Evolutionary conservation across 2,113 vertebrate species (phyloP).

Genomic region (Picathartes gymnocephalus): DNA sequence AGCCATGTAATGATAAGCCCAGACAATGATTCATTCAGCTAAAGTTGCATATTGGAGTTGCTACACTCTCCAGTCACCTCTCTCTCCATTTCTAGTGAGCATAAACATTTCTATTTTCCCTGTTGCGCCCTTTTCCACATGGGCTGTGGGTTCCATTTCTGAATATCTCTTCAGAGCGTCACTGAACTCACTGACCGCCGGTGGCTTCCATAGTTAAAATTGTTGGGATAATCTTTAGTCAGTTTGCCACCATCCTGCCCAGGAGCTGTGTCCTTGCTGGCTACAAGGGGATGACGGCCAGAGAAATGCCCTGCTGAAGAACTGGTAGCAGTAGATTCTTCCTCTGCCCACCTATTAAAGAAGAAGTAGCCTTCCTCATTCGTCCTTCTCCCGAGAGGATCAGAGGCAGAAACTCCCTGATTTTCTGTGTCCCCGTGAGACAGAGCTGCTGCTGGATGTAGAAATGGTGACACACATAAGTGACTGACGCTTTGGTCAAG

Average conservation of each 20-base stretch:
- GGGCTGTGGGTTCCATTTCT: neutral
- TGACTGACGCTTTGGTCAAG: neutral
- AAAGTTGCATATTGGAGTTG: neutral
- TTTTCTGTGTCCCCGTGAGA: neutral
- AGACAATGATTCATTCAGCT: neutral
- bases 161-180: conserved; percentile 60
- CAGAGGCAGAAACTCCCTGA: neutral
- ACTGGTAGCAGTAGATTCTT: neutral
- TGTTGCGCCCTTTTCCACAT: neutral
- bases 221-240: neutral
- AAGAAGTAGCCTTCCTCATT: neutral
- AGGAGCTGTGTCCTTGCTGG: neutral
- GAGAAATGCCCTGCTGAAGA: neutral
- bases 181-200: conserved; percentile 73
- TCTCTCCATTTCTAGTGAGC: neutral
- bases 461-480: neutral
- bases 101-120: neutral
- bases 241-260: neutral
- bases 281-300: neutral
- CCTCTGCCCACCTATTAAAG: neutral
- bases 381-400: neutral
- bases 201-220: conserved; percentile 40
- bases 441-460: neutral
- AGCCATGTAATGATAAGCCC: neutral
- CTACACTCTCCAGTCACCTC: neutral